These are phyloP conservation scores for Ochlodes sylvanus DNA, from an alignment of 2,888 invertebrate genomes.

Conservation along the genomic window DNA sequence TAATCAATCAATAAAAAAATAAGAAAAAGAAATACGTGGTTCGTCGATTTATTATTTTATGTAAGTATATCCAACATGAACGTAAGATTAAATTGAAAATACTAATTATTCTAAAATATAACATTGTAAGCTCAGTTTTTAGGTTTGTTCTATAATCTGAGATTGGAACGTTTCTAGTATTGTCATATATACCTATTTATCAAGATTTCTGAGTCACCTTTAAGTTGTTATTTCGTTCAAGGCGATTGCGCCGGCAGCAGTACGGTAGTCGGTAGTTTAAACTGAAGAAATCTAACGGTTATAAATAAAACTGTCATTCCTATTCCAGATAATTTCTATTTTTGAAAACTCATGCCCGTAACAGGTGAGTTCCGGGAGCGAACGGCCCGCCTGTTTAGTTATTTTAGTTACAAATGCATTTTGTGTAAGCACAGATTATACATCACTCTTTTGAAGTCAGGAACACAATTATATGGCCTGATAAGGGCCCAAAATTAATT, in stretches of 20 bases:
- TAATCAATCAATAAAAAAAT: too few relatives aligned
- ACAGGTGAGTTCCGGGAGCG: slow-evolving; percentile 68
- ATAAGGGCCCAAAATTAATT: slow-evolving; percentile 59
- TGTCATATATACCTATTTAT: slow-evolving; percentile 2
- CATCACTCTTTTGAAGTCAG: slow-evolving; percentile 70
- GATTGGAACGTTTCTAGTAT: neutral
- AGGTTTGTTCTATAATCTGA: too few relatives aligned
- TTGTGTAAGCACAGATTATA: slow-evolving; percentile 55
- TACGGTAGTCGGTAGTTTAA: neutral
- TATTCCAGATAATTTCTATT: slow-evolving; percentile 65
- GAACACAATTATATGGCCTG: slow-evolving; percentile 60
- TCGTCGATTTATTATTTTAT: too few relatives aligned
- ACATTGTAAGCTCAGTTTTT: too few relatives aligned
- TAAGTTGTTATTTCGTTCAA: neutral
- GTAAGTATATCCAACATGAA: too few relatives aligned
- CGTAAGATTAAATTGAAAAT: too few relatives aligned
- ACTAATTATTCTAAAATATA: too few relatives aligned
- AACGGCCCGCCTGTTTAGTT: slow-evolving; percentile 52
- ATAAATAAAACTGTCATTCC: slow-evolving; percentile 71
- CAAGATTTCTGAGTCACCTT: slow-evolving; percentile 21
- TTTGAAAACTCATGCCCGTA: slow-evolving; percentile 61
- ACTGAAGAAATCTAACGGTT: slow-evolving; percentile 35
- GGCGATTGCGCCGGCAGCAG: slow-evolving; percentile 8
- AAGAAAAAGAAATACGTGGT: too few relatives aligned
- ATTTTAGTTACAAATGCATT: slow-evolving; percentile 58